Evolutionary conservation across 2,113 vertebrate genomes (phyloP).

Genomic region (Cairina moschata): DNA sequence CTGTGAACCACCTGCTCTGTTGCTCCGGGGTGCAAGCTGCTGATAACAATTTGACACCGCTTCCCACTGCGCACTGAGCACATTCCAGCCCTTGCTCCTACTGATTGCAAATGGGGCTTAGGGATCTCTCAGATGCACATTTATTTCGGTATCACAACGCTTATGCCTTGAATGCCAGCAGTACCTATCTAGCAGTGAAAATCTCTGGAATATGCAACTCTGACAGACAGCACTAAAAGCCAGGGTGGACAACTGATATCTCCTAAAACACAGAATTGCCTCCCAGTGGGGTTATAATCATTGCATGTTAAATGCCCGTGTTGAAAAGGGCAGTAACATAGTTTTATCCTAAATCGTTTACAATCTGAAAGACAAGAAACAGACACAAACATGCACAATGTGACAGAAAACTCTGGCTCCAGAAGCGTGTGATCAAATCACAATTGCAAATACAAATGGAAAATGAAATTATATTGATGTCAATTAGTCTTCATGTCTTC

Average conservation of each 20-base stretch:
- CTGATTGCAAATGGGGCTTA: neutral
- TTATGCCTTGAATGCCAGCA: neutral
- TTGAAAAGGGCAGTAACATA: neutral
- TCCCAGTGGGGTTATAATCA: neutral
- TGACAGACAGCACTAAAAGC: neutral
- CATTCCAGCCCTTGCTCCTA: neutral
- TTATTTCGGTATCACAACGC: neutral
- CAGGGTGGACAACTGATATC: neutral
- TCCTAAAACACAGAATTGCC: neutral
- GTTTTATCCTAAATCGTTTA: neutral
- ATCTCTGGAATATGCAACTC: neutral
- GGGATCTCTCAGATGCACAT: neutral
- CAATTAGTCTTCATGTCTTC: neutral
- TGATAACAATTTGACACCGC: neutral
- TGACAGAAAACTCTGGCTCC: neutral
- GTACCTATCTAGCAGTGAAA: neutral
- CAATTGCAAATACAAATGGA: neutral
- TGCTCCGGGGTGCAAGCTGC: neutral
- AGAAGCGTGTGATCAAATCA: neutral
- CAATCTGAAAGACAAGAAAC: neutral
- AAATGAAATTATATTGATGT: neutral
- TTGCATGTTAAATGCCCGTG: neutral
- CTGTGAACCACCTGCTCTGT: neutral
- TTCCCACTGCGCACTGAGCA: neutral
- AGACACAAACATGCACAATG: accelerated